Evolutionary conservation across 2,113 vertebrate genomes (phyloP), one percentile per base, ranked within the genome.

Genomic region (Copsychus sechellarum): DNA sequence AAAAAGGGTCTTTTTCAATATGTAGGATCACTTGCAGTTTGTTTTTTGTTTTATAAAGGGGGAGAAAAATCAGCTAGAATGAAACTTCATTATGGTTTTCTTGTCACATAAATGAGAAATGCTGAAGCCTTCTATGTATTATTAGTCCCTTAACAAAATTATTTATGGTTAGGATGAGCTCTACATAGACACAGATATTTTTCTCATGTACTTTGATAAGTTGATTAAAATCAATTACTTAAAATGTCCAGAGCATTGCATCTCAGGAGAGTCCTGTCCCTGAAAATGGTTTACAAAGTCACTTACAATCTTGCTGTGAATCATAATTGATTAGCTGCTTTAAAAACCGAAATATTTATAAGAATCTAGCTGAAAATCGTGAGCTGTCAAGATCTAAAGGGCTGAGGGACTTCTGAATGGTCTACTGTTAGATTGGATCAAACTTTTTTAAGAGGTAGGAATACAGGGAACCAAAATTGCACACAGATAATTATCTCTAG

Each of bases 321-420:
- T 88, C 25, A 45, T 36, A 74, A 93, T 38, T 40, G 45, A 66
- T 86, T 73, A 54, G 33, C 18, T 22, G 12, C 29, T 88, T 88
- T 66, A 82, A 88, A 53, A n/a, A 84, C 28, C 34, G 69, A 78
- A 93, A 82, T 54, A 64, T 50, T 79, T 81, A 5, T 34, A 86
- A 65, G 45, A 90, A 69, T 80, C 42, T 69, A 57, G n/a, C 42
- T 83, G 62, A 94, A 94, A 94, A 88, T 57, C 47, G 54, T 42
- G 25, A 90, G 25, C 20, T 76, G 22, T 85, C 77, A 74, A 91
- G 85, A 71, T 61, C 61, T 51, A n/a, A 89, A 83, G 56, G 16
- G 10, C 66, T 92, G 66, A 83, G 47, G 25, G 29, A 70, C 15
- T 86, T 66, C 42, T 80, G 54, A 92, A 73, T 83, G 88, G 45